Evolutionary conservation across 2,797 vertebrate species (phyloP).

Genomic region (Fringilla coelebs): DNA sequence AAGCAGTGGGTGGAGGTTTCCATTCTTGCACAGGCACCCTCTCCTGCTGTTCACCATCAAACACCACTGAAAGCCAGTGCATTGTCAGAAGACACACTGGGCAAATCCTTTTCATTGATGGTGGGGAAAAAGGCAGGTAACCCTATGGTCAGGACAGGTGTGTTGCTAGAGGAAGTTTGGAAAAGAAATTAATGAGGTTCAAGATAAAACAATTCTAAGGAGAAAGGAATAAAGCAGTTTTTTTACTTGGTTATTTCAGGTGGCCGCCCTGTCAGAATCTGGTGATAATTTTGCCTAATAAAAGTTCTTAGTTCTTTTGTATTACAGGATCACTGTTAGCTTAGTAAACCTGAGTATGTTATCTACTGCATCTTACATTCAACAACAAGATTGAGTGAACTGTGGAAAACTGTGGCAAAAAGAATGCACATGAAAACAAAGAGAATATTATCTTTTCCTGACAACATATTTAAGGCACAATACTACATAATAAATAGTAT

Average conservation of each 20-base stretch:
- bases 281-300: not conserved
- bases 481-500: not conserved
- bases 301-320: not conserved
- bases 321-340: not conserved
- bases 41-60: not conserved
- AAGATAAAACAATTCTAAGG: not conserved
- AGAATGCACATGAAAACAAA: not conserved
- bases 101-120: not conserved
- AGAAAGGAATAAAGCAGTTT: not conserved
- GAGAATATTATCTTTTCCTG: not conserved
- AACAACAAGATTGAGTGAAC: not conserved
- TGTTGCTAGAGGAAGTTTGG: not conserved
- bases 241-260: not conserved
- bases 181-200: not conserved
- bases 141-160: too few species aligned
- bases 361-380: not conserved
- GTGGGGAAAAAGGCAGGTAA: not conserved
- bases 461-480: not conserved
- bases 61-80: not conserved
- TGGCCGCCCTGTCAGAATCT: not conserved
- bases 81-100: fast-evolving
- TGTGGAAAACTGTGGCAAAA: not conserved
- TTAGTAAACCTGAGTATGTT: not conserved
- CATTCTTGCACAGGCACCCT: not conserved
- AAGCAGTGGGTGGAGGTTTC: not conserved